phyloP scores from a whole-genome alignment of 2,888 invertebrate species.

The Drosophila algonquin region DNA sequence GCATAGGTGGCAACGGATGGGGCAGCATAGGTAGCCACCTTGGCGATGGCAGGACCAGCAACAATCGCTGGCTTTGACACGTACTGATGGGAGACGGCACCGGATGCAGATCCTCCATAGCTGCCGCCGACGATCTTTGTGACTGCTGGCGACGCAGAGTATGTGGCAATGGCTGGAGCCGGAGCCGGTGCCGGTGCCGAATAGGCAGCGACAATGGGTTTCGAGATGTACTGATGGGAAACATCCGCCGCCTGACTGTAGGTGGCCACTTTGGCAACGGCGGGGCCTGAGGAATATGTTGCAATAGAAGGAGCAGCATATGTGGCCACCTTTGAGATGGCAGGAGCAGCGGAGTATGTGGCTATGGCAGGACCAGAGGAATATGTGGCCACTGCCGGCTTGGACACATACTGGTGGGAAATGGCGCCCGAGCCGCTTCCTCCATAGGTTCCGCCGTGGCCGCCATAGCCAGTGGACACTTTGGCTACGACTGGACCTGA shows the following conservation, averaged over 20 bases:
- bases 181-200: slow-evolving; percentile 54
- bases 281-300: slow-evolving; percentile 32
- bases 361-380: slow-evolving; percentile 42
- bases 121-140: slow-evolving; percentile 51
- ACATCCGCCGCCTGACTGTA: slow-evolving; percentile 70
- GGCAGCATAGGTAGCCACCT: slow-evolving; percentile 29
- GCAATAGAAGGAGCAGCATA: background rate
- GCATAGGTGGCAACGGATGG: slow-evolving; percentile 77
- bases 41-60: slow-evolving; percentile 32
- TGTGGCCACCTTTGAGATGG: slow-evolving; percentile 30
- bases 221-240: slow-evolving; percentile 57
- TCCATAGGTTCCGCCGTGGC: slow-evolving; percentile 47
- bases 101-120: slow-evolving; percentile 45
- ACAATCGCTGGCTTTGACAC: slow-evolving; percentile 45
- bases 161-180: slow-evolving; percentile 42
- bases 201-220: slow-evolving; percentile 63
- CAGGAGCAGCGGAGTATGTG: slow-evolving; percentile 44
- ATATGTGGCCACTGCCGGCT: slow-evolving; percentile 76
- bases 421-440: slow-evolving; percentile 42
- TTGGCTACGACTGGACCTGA: slow-evolving; percentile 50
- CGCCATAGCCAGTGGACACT: slow-evolving; percentile 4
- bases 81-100: slow-evolving; percentile 63
- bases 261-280: slow-evolving; percentile 73
- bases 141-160: slow-evolving; percentile 42
- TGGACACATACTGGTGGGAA: slow-evolving; percentile 67